Evolutionary conservation across 2,797 vertebrate species (phyloP).

Genomic region (Typhlichthys eigenmanni): DNA sequence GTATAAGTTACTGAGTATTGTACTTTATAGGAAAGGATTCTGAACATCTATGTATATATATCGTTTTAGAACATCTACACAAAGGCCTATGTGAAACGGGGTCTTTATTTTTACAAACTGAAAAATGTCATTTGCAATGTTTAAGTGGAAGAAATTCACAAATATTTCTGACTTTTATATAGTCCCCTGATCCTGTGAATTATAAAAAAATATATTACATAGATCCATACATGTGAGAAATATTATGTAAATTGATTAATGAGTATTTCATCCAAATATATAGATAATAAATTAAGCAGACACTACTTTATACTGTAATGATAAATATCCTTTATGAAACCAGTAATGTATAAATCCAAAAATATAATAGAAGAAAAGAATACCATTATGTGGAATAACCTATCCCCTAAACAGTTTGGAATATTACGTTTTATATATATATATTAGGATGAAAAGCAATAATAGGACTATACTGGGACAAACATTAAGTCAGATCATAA

Average conservation of each 20-base stretch:
- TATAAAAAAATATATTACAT: slow-evolving; percentile 72
- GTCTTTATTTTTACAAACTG: slow-evolving; percentile 61
- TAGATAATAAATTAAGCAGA: slow-evolving; percentile 67
- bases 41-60: slow-evolving; percentile 71
- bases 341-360: slow-evolving; percentile 62
- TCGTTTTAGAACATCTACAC: slow-evolving; percentile 49
- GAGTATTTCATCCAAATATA: slow-evolving; percentile 72
- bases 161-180: slow-evolving; percentile 60
- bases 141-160: slow-evolving; percentile 41
- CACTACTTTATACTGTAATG: slow-evolving; percentile 65
- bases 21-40: slow-evolving; percentile 60
- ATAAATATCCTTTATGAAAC: slow-evolving; percentile 65
- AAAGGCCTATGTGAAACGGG: slow-evolving; percentile 56
- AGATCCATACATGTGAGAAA: slow-evolving; percentile 71
- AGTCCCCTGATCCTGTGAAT: slow-evolving; percentile 57
- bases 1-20: slow-evolving; percentile 61
- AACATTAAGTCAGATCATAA: slow-evolving; percentile 53
- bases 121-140: slow-evolving; percentile 56
- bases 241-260: slow-evolving; percentile 74
- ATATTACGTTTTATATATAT: slow-evolving; percentile 61
- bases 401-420: slow-evolving; percentile 48
- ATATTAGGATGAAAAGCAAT: slow-evolving; percentile 79
- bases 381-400: slow-evolving; percentile 58
- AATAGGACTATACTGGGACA: slow-evolving; percentile 68
- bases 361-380: slow-evolving; percentile 39